Percentiles rank a stretch among this genome's conserved stretches.
Evolutionary conservation across 23 tunicate genomes (phyloP).

Genomic region (Ascidia mentula): DNA sequence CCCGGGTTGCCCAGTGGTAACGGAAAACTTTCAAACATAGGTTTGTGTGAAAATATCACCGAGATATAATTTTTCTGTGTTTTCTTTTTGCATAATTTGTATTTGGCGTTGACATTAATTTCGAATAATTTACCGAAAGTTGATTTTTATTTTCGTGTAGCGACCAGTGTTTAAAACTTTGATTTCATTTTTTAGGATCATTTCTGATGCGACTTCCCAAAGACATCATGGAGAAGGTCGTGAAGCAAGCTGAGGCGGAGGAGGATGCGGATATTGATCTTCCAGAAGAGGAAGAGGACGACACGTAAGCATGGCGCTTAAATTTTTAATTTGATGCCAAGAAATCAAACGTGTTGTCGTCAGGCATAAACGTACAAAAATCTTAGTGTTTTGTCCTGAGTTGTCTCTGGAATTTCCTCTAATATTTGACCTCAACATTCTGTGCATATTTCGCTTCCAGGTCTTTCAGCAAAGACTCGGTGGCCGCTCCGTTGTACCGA

Average conservation of each 20-base stretch:
- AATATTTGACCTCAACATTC: neutral
- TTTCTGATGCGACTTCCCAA: slow-evolving; percentile 68
- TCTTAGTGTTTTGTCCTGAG: neutral
- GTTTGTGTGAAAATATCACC: too few species aligned
- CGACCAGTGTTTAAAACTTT: too few species aligned
- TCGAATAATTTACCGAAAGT: too few species aligned
- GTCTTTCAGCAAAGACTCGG: slow-evolving; percentile 54
- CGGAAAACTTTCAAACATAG: neutral
- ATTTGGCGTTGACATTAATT: too few species aligned
- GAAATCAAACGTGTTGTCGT: too few species aligned
- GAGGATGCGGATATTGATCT: slow-evolving; percentile 45
- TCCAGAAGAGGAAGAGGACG: slow-evolving; percentile 42
- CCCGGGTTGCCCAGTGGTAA: neutral
- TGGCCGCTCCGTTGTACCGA: slow-evolving; percentile 72
- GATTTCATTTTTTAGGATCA: too few species aligned
- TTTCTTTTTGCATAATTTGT: too few species aligned
- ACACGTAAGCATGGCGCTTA: too few species aligned
- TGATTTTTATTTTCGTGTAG: too few species aligned
- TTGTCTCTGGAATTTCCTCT: neutral
- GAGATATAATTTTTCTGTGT: too few species aligned
- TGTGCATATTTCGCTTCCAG: too few species aligned
- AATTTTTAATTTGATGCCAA: too few species aligned
- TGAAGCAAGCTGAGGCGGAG: slow-evolving; percentile 39
- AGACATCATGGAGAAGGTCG: slow-evolving; percentile 62
- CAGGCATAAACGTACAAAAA: neutral